Evolutionary conservation across 2,113 vertebrate species (phyloP).

Genomic region (Pedionomus torquatus): DNA sequence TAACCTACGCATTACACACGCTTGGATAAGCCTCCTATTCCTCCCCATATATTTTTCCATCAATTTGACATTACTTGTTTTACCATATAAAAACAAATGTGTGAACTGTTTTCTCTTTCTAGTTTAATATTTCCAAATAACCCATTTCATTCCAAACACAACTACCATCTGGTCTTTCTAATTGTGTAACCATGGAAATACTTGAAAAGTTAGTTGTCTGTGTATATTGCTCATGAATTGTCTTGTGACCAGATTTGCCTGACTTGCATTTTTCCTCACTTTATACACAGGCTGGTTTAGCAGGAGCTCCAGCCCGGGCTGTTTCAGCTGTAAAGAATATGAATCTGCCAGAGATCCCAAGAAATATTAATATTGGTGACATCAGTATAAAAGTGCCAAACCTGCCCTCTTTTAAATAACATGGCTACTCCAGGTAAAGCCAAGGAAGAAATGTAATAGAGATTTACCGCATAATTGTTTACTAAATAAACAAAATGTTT

Average conservation of each 20-base stretch:
- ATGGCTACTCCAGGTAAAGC: conserved; percentile 80
- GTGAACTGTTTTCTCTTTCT: conserved; percentile 75
- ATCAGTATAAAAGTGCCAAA: conserved; percentile 99
- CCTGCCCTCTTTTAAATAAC: conserved; percentile 98
- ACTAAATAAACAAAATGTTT: conserved; percentile 82
- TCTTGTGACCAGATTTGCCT: conserved; percentile 50
- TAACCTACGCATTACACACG: not conserved
- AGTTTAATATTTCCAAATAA: conserved; percentile 76
- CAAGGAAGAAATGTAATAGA: conserved; percentile 69
- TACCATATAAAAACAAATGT: conserved; percentile 63
- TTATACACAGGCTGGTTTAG: conserved; percentile 94
- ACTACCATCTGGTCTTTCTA: conserved; percentile 72
- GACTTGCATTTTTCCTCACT: conserved; percentile 78
- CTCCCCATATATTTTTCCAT: conserved; percentile 44
- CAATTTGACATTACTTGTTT: conserved; percentile 71
- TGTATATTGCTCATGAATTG: not conserved
- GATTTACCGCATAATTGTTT: conserved; percentile 87
- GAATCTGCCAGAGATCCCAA: conserved; percentile 99
- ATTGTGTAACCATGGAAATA: conserved; percentile 67
- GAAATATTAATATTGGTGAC: conserved; percentile 99
- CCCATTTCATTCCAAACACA: conserved; percentile 77
- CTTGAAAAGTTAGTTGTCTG: conserved; percentile 51
- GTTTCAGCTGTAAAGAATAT: conserved; percentile 99
- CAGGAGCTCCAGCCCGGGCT: conserved; percentile 96
- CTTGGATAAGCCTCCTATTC: conserved; percentile 16